Evolutionary conservation across 2,888 invertebrate genomes (phyloP), one percentile per base, ranked within the genome.

Genomic region (Pterobdella sp.): DNA sequence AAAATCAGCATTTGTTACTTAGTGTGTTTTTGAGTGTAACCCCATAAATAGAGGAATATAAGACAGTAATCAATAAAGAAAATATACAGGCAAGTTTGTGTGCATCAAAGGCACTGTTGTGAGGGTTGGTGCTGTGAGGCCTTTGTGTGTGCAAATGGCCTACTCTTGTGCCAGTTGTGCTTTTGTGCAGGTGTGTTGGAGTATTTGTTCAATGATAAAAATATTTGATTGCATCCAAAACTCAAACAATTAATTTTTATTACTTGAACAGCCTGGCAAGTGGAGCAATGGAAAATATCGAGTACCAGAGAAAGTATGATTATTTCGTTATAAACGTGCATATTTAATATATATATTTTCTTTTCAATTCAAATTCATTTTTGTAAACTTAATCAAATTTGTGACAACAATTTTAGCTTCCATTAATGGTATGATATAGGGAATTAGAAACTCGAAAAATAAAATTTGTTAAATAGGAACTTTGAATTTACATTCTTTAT

Each of bases 31-130:
- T n/a, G n/a, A n/a, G n/a, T 95, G 90, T 95, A 93, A 86, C 96
- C 96, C 82, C 96, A 93, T 84, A 96, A 96, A 83, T 96, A 96
- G 91, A 96, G 94, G 85, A 96, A 95, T 90, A 94, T 92, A 82
- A 96, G 95, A 36, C 94, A 95, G 85, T 96, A 96, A 78, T 93
- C 89, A 90, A 95, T 92, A 84, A 94, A 94, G 60, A 95, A 87
- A 71, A 94, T 88, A 1, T 79, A 4, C 76, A 83, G 83, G 83
- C 1, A 83, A 83, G 75, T 83, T 94, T 77, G 88, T 92, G 34
- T 88, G 90, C 35, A 87, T 94, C 1, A 88, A 90, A 80, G 94
- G 94, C 0, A 92, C 91, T 63, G 91, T 94, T 0, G 90, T 91
- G 75, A 87, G 90, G 81, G 90, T 91, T 1, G 89, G 91, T 26